Conservation (phyloP, 1,140 invertebrate genomes). For the Lasioglossum albipes region DNA sequence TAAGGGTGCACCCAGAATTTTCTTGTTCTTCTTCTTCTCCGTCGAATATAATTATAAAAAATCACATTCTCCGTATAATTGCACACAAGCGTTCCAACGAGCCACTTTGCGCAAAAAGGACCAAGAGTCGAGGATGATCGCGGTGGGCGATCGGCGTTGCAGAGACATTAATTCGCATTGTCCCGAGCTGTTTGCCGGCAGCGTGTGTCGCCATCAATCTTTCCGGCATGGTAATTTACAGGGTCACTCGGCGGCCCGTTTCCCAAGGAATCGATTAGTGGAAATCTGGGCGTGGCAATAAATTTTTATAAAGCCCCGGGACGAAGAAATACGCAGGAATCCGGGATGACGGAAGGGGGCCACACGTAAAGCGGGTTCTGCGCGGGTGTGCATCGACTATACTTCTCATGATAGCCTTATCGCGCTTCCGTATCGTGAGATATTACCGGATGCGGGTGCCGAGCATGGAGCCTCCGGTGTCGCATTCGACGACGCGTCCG, state of each 20-base stretch:
- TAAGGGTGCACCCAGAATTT: no score
- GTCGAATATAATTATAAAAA: no score
- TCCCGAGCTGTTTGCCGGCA: neutral
- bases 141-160: neutral
- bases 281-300: constrained; percentile 37
- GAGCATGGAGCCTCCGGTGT: neutral
- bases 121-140: no score
- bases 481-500: constrained; percentile 1
- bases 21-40: no score
- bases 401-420: constrained; percentile 34
- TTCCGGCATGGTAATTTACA: constrained; percentile 10
- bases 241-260: neutral
- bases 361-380: neutral
- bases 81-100: no score
- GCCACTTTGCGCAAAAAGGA: no score
- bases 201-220: constrained; percentile 5
- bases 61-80: no score
- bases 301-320: constrained; percentile 51
- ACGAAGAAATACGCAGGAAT: constrained; percentile 40
- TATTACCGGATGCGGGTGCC: constrained; percentile 42
- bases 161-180: neutral
- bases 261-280: constrained; percentile 23
- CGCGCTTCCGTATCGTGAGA: constrained; percentile 41
- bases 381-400: neutral
- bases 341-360: constrained; percentile 1